Evolutionary conservation across 2,888 invertebrate genomes (phyloP).

Genomic region (Meta bourneti): DNA sequence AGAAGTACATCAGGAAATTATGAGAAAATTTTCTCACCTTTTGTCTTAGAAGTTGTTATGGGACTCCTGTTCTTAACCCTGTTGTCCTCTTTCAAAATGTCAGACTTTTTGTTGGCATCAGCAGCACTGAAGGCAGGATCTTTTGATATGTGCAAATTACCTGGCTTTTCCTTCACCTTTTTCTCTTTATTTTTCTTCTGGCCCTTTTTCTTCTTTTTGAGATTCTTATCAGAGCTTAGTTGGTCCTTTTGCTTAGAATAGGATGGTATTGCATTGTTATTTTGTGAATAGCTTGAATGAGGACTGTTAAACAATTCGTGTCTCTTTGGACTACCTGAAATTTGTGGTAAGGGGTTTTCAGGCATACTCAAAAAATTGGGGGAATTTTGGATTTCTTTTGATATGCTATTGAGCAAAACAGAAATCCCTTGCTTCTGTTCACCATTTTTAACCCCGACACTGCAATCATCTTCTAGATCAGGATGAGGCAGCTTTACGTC

Average conservation of each 20-base stretch:
- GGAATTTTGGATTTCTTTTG: constrained; percentile 56
- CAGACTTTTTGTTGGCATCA: background rate
- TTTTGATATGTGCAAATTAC: constrained; percentile 7
- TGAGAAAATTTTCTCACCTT: constrained; percentile 7
- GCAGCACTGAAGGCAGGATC: background rate
- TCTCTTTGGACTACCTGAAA: background rate
- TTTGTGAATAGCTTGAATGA: background rate
- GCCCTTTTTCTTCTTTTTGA: background rate
- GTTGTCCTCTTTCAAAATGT: background rate
- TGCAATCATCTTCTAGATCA: constrained; percentile 54
- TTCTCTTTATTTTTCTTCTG: constrained; percentile 6
- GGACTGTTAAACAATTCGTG: background rate
- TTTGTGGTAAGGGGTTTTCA: constrained; percentile 44
- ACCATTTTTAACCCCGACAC: background rate
- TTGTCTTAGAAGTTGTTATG: constrained; percentile 4
- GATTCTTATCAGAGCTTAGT: background rate
- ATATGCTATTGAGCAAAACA: constrained; percentile 19
- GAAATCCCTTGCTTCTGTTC: constrained; percentile 13
- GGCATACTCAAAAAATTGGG: constrained; percentile 60
- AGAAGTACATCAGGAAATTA: too few species aligned
- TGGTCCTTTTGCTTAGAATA: constrained; percentile 6
- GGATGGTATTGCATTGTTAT: background rate
- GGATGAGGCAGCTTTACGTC: constrained; percentile 55
- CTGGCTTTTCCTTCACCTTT: constrained; percentile 22
- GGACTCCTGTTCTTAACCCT: background rate